A percentile compares a stretch with the other conserved stretches of the same genome.
phyloP scores from a whole-genome alignment of 1,140 invertebrate species.

The Zaprionus ghesquierei region DNA sequence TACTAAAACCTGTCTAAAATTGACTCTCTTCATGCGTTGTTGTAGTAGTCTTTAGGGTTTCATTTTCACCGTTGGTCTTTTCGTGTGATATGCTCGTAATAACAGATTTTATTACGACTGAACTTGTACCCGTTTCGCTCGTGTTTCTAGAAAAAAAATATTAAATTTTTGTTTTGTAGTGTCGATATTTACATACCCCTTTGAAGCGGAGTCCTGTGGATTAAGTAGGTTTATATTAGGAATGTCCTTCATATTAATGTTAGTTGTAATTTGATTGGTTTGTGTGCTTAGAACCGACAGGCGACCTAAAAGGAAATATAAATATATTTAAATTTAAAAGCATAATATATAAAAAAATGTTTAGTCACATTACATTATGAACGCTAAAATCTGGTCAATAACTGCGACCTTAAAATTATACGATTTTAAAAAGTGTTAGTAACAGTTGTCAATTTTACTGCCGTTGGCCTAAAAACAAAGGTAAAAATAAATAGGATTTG shows the following conservation, averaged over 20 bases:
- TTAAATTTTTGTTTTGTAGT: not conserved
- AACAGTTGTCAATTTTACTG: slow-evolving; percentile 28
- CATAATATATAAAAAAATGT: not conserved
- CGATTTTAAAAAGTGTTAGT: slow-evolving; percentile 19
- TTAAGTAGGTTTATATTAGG: slow-evolving; percentile 73
- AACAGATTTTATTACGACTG: slow-evolving; percentile 81
- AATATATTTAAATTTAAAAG: not conserved
- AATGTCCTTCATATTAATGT: slow-evolving; percentile 75
- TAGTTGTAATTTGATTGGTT: slow-evolving; percentile 76
- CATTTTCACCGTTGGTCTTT: slow-evolving; percentile 77
- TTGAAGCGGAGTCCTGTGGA: slow-evolving; percentile 67
- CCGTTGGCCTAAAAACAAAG: slow-evolving; percentile 59
- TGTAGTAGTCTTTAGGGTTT: slow-evolving; percentile 61
- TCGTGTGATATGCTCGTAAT: slow-evolving; percentile 82
- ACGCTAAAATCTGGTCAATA: slow-evolving; percentile 32
- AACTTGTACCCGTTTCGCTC: slow-evolving; percentile 75
- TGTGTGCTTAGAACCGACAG: slow-evolving; percentile 81
- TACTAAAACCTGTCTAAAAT: slow-evolving; percentile 51
- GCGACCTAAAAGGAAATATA: slow-evolving; percentile 57
- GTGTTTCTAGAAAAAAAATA: slow-evolving; percentile 58
- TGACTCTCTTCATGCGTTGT: slow-evolving; percentile 76
- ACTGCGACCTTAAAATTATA: slow-evolving; percentile 17
- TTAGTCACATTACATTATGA: slow-evolving; percentile 17
- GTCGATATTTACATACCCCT: slow-evolving; percentile 46
- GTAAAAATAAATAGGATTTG: slow-evolving; percentile 10